phyloP scores from a whole-genome alignment of 2,797 vertebrate genomes.

The Sebastes alutus region DNA sequence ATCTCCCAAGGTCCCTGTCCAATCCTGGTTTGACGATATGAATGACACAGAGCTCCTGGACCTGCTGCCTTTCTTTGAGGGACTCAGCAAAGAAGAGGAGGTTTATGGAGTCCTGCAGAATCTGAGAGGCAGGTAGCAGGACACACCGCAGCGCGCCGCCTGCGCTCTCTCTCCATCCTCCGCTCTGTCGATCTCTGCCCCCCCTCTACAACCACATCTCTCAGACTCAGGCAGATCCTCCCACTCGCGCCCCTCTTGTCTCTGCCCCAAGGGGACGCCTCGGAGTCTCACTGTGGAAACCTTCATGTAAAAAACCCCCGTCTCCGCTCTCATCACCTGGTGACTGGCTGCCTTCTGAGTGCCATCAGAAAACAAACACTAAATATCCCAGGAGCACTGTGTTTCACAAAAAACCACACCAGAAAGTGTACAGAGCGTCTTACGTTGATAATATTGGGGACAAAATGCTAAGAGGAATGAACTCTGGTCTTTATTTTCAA shows the following conservation, averaged over 20 bases:
- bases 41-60: constrained; percentile 97
- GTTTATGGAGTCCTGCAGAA: constrained; percentile 95
- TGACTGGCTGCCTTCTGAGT: constrained; percentile 69
- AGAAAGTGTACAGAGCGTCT: constrained; percentile 55
- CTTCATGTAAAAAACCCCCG: constrained; percentile 2
- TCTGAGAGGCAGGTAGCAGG: constrained; percentile 93
- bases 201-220: constrained; percentile 45
- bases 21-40: constrained; percentile 99
- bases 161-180: constrained; percentile 28
- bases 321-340: constrained; percentile 48
- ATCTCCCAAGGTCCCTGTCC: constrained; percentile 91
- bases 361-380: constrained; percentile 58
- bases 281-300: constrained; percentile 76
- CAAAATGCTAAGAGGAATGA: constrained; percentile 71
- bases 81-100: constrained; percentile 93
- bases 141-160: constrained; percentile 16
- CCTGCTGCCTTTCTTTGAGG: constrained; percentile 97
- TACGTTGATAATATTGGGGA: constrained; percentile 44
- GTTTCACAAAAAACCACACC: constrained; percentile 54
- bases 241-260: constrained; percentile 56
- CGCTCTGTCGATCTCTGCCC: constrained; percentile 31
- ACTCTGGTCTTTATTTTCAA: constrained; percentile 78
- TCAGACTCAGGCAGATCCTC: constrained; percentile 71
- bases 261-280: constrained; percentile 58
- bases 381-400: constrained; percentile 74